Base-by-base conservation (phyloP, 37 sponge, comb jelly and placozoan species). In the Lycopodina hypogea region DNA sequence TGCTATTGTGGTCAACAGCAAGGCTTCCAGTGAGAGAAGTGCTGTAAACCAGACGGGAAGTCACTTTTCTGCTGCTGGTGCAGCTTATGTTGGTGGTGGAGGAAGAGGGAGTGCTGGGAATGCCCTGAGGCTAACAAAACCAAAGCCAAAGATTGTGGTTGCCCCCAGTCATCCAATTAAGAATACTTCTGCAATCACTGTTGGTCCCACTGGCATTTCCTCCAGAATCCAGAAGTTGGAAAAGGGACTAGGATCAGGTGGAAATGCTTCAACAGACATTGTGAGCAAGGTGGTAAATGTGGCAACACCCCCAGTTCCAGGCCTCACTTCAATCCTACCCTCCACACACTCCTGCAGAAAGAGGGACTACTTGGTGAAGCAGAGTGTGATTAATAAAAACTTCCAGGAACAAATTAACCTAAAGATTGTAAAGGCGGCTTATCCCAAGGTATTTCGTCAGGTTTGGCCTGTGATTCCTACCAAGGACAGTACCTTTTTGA, bases 381-480 rank as follows among this genome's bases (percentile, higher is more conserved):
- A 87, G 28, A 29, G 30, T 0, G 42, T 55, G 0, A 53, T 35
- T 2, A 75, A 61, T 38, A 78, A 45, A 39, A 76, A 22, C 48
- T 76, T 87, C 34, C 76, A 79, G 40, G 78, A 86, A 66, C 84
- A 86, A 75, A 66, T 93, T 1, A 90, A 93, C 9, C 78, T 78
- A 41, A 86, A 81, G 48, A 81, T 93, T n/a, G 28, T 74, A 0
- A 12, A 42, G 0, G 81, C 86, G 22, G 90, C 87, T 2, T 89
- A 89, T 34, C 94, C 94, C 0, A 89, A 89, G 75, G 86, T 90
- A 4, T 86, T 88, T 39, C 76, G 94, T 34, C 94, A 93, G 50
- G 94, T 93, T 50, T 93, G 94, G 94, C 94, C 94, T 0, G 60
- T 93, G 21, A 87, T 93, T 38, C 94, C 94, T 1, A 84, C 89